phyloP scores from a whole-genome alignment of 2,797 vertebrate genomes.

The Sebastes taczanowskii region DNA sequence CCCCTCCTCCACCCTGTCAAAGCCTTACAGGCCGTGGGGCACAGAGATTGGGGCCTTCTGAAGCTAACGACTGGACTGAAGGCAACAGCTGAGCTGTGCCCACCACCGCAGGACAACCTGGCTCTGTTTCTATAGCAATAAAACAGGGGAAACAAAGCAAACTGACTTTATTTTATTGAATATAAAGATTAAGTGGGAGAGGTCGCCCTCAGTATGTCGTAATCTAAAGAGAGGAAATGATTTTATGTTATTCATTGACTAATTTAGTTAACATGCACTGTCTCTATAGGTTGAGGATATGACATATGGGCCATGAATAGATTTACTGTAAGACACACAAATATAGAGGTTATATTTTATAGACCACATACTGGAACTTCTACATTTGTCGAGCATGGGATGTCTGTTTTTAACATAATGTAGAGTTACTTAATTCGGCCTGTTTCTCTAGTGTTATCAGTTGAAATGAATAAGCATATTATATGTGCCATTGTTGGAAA shows the following conservation, averaged over 20 bases:
- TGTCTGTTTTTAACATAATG: slow-evolving; percentile 38
- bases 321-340: slow-evolving; percentile 40
- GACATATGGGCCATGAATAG: slow-evolving; percentile 26
- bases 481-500: slow-evolving; percentile 17
- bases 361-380: slow-evolving; percentile 38
- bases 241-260: slow-evolving; percentile 38
- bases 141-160: slow-evolving; percentile 42
- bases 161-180: slow-evolving; percentile 44
- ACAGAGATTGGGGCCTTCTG: slow-evolving; percentile 98
- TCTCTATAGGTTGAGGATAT: slow-evolving; percentile 44
- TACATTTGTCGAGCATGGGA: slow-evolving; percentile 32
- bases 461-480: slow-evolving; percentile 38
- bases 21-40: slow-evolving; percentile 97
- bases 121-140: slow-evolving; percentile 36
- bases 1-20: slow-evolving; percentile 84
- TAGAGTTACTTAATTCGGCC: slow-evolving; percentile 37
- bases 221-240: slow-evolving; percentile 16
- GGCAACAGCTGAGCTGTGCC: slow-evolving; percentile 74
- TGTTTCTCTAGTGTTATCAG: slow-evolving; percentile 18
- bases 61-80: slow-evolving; percentile 70
- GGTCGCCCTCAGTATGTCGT: slow-evolving; percentile 6
- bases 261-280: slow-evolving; percentile 55
- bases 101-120: slow-evolving; percentile 20
- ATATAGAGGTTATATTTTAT: slow-evolving; percentile 32
- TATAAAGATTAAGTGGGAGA: slow-evolving; percentile 21